These are phyloP conservation scores for Stenichneumon culpator DNA, from an alignment of 2,888 invertebrate species.

Conservation along the genomic window DNA sequence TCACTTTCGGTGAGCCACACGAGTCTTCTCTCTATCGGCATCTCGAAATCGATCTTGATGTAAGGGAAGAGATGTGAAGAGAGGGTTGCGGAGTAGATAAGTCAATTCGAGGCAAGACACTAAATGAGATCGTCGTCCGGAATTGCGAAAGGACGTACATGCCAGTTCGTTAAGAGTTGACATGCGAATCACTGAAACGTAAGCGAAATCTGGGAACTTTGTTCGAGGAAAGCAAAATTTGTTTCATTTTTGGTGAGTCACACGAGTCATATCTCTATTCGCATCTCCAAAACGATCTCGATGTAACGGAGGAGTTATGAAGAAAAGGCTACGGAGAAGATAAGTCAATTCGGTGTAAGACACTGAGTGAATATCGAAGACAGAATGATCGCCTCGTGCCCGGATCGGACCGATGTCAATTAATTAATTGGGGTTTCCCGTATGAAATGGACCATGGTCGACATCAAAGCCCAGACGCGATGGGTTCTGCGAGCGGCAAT, in stretches of 20 bases:
- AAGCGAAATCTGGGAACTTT: too few relatives aligned
- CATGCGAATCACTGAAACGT: too few relatives aligned
- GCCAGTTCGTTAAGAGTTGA: too few relatives aligned
- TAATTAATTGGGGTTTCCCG: constrained; percentile 81
- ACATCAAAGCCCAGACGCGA: constrained; percentile 81
- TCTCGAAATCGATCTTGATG: background rate
- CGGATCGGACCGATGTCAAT: constrained; percentile 73
- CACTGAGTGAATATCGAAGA: constrained; percentile 13
- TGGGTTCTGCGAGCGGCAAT: constrained; percentile 68
- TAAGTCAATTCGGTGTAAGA: constrained; percentile 20
- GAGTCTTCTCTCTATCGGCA: background rate
- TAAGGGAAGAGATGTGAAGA: background rate
- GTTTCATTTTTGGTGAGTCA: too few relatives aligned
- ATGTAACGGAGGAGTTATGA: background rate
- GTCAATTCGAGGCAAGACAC: constrained; percentile 6
- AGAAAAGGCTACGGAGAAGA: background rate
- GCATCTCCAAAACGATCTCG: background rate
- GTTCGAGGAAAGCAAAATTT: too few relatives aligned
- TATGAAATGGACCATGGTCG: constrained; percentile 81
- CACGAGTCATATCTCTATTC: background rate
- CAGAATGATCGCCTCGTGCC: constrained; percentile 60
- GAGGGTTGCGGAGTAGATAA: background rate
- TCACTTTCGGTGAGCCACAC: too few relatives aligned
- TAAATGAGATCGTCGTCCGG: background rate
- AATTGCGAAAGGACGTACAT: too few relatives aligned